Percentiles rank a stretch among this genome's conserved stretches.
phyloP scores from a whole-genome alignment of 2,888 invertebrate genomes.

The Zygaena filipendulae region DNA sequence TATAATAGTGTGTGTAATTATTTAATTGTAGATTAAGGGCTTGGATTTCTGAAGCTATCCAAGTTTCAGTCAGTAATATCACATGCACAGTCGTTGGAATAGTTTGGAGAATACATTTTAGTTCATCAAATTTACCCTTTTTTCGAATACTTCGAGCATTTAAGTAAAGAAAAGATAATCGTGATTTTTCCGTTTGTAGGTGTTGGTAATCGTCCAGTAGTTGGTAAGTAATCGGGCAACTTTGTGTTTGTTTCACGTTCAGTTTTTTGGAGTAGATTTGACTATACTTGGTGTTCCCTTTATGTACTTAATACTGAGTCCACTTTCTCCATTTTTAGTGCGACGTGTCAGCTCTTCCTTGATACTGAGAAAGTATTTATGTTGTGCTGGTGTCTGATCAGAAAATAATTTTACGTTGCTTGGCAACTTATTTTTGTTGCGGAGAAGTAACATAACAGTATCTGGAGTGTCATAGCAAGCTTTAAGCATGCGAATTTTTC shows the following conservation, averaged over 20 bases:
- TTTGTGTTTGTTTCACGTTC: background rate
- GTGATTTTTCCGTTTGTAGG: slow-evolving; percentile 8
- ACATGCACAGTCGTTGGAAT: slow-evolving; percentile 10
- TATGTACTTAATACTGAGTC: slow-evolving; percentile 8
- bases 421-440: slow-evolving; percentile 7
- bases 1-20: slow-evolving; percentile 11
- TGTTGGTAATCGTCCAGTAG: slow-evolving; percentile 2
- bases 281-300: slow-evolving; percentile 6
- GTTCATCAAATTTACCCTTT: slow-evolving; percentile 16
- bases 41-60: slow-evolving; percentile 13
- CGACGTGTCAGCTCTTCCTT: slow-evolving; percentile 6
- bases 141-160: slow-evolving; percentile 18
- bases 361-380: slow-evolving; percentile 6
- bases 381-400: slow-evolving; percentile 11
- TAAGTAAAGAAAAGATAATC: slow-evolving; percentile 14
- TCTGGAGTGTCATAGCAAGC: slow-evolving; percentile 7
- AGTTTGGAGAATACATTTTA: slow-evolving; percentile 14
- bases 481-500: slow-evolving; percentile 9
- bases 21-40: slow-evolving; percentile 8
- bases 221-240: slow-evolving; percentile 6
- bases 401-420: slow-evolving; percentile 8
- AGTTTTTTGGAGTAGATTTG: slow-evolving; percentile 10
- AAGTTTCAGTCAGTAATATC: slow-evolving; percentile 17
- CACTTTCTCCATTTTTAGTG: slow-evolving; percentile 7
- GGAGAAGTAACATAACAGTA: slow-evolving; percentile 3